Evolutionary conservation across 35 echinoderm and acorn worm genomes (phyloP).

Genomic region (Ptychodera flava): DNA sequence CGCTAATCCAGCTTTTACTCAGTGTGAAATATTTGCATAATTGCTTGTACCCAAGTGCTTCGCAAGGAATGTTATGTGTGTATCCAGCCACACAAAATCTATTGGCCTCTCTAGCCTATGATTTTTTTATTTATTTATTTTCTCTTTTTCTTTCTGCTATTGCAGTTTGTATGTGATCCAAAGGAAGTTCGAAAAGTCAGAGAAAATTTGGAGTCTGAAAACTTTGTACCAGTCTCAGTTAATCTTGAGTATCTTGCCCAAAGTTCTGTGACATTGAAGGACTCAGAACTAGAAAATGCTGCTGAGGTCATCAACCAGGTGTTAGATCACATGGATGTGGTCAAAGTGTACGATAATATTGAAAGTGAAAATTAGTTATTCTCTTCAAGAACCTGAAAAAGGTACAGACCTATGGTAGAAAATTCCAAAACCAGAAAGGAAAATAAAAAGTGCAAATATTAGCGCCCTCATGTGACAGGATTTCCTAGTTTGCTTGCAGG

Average conservation of each 20-base stretch:
- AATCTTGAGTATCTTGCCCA: conserved; percentile 37
- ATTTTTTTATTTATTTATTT: conserved; percentile 2
- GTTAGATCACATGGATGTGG: conserved; percentile 39
- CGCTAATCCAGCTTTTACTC: too few relatives aligned
- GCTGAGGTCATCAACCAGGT: conserved; percentile 22
- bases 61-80: too few relatives aligned
- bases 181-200: conserved; percentile 23
- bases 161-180: conserved; percentile 63
- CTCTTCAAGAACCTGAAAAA: too few relatives aligned
- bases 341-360: conserved; percentile 62
- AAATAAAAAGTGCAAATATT: too few relatives aligned
- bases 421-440: too few relatives aligned
- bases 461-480: too few relatives aligned
- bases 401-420: too few relatives aligned
- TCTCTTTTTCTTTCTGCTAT: conserved; percentile 11
- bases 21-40: too few relatives aligned
- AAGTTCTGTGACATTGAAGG: conserved; percentile 7
- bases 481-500: too few relatives aligned
- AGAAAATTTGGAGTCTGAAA: conserved; percentile 10
- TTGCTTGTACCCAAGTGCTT: too few relatives aligned
- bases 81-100: too few relatives aligned
- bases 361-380: background rate
- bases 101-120: too few relatives aligned
- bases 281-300: conserved; percentile 20
- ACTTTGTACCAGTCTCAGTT: conserved; percentile 6